phyloP scores from a whole-genome alignment of 2,113 vertebrate genomes.

The Piprites chloris region DNA sequence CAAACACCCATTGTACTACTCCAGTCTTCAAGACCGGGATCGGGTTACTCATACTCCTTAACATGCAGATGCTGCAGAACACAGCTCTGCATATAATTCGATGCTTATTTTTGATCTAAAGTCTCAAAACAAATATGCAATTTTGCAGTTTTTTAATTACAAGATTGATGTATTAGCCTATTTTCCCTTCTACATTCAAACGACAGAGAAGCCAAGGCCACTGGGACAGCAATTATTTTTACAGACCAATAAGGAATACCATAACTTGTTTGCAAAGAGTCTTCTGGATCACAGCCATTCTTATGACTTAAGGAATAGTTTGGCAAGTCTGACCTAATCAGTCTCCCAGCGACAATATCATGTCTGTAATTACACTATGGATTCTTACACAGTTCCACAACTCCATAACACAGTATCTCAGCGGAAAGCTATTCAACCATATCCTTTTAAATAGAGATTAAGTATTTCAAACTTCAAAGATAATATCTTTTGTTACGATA shows the following conservation, averaged over 20 bases:
- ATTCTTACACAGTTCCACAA: background rate
- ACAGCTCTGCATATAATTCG: background rate
- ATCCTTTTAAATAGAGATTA: background rate
- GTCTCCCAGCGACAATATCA: background rate
- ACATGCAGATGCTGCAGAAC: background rate
- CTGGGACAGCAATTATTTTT: background rate
- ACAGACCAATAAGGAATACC: background rate
- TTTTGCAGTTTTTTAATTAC: background rate
- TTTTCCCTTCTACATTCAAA: background rate
- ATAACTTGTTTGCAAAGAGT: background rate
- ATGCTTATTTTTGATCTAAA: background rate
- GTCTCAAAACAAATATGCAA: background rate
- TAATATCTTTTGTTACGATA: background rate
- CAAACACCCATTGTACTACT: background rate
- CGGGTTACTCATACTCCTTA: background rate
- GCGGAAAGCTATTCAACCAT: slow-evolving; percentile 19
- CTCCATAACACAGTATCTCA: background rate
- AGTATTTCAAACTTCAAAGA: background rate
- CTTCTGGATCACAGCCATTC: background rate
- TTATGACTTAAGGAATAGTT: background rate
- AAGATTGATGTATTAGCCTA: background rate
- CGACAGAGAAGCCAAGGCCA: background rate
- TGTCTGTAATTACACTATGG: background rate
- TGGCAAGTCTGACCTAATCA: slow-evolving; percentile 8
- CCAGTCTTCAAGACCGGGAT: background rate